Conservation (phyloP, 37 sponge, comb jelly and placozoan genomes). For the Dysidea cf. avara region DNA sequence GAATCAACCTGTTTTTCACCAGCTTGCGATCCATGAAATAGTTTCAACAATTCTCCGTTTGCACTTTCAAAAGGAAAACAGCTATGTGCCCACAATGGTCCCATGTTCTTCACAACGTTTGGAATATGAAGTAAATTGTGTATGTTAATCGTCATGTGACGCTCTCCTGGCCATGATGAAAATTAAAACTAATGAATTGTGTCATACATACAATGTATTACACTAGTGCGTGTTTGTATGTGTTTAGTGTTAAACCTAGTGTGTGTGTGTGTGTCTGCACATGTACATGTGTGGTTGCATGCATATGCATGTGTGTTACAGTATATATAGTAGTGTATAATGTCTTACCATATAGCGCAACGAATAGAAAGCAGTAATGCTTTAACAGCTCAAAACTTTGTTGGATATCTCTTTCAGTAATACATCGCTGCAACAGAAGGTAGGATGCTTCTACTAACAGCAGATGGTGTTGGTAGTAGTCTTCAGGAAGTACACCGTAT, state of each 20-base stretch:
- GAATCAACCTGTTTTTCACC: constrained; percentile 23
- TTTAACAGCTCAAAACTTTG: not conserved
- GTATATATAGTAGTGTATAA: constrained; percentile 4
- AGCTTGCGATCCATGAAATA: constrained; percentile 16
- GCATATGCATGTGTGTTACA: not conserved
- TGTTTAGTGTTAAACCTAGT: not conserved
- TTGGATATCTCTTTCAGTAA: constrained; percentile 20
- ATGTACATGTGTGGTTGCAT: not conserved
- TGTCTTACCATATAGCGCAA: constrained; percentile 20
- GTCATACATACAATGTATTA: too few relatives aligned
- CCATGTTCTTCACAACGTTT: constrained; percentile 8
- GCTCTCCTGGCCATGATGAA: too few relatives aligned
- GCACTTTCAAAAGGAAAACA: constrained; percentile 16
- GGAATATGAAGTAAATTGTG: constrained; percentile 31
- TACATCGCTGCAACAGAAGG: constrained; percentile 17
- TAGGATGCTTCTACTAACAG: constrained; percentile 27
- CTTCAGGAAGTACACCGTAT: constrained; percentile 9
- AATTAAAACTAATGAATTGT: too few relatives aligned
- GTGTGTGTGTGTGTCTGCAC: too few relatives aligned
- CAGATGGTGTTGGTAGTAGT: constrained; percentile 36
- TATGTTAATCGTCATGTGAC: constrained; percentile 21
- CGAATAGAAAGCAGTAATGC: constrained; percentile 32
- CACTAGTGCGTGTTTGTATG: not conserved
- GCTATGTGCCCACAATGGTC: constrained; percentile 13
- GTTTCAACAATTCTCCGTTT: not conserved